phyloP scores from a whole-genome alignment of 2,888 invertebrate genomes.

The Diploptera punctata region DNA sequence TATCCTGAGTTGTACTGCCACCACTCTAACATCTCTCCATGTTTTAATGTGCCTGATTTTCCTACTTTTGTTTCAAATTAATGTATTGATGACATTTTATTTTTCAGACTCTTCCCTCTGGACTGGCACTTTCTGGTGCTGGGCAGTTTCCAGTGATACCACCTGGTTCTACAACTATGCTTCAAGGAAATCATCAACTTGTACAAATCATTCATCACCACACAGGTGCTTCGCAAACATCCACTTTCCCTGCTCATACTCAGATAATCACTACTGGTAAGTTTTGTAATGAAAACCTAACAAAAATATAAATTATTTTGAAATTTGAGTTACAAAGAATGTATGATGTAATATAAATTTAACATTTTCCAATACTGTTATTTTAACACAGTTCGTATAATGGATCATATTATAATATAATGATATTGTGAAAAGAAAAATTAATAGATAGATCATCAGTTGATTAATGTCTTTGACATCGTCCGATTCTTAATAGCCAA shows the following conservation, averaged over 20 bases:
- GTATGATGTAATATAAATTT: neutral
- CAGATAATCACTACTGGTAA: constrained; percentile 41
- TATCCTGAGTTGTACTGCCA: no score
- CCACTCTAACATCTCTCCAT: no score
- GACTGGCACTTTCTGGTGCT: constrained; percentile 14
- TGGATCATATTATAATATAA: neutral
- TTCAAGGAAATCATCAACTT: constrained; percentile 40
- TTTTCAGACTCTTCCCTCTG: constrained; percentile 18
- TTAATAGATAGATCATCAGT: neutral
- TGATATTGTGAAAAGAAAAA: neutral
- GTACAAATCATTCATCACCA: constrained; percentile 41
- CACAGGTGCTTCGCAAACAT: constrained; percentile 23
- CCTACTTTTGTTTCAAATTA: no score
- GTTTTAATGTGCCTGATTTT: no score
- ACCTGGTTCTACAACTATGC: constrained; percentile 43
- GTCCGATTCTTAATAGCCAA: no score
- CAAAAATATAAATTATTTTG: neutral
- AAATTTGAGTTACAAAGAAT: neutral
- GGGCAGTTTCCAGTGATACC: constrained; percentile 38
- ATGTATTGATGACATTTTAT: no score
- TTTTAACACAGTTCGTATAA: no score
- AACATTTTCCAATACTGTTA: no score
- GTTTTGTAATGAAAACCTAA: neutral
- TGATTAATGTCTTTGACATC: no score
- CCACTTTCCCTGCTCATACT: constrained; percentile 34